phyloP scores from a whole-genome alignment of 2,888 invertebrate species.

The Chalcosyrphus nemorum region DNA sequence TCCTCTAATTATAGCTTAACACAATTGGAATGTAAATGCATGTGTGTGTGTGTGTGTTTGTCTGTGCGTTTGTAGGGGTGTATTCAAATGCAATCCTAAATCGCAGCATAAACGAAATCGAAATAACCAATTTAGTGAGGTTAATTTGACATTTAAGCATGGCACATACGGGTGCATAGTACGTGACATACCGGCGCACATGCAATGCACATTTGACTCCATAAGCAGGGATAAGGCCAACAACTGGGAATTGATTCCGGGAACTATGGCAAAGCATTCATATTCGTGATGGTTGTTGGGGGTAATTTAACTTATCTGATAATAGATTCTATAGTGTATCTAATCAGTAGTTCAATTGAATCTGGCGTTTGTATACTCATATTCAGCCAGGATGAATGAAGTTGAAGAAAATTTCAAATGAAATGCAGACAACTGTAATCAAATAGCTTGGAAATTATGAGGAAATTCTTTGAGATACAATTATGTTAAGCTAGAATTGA shows the following conservation, averaged over 20 bases:
- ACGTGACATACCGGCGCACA: slow-evolving; percentile 38
- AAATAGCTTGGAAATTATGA: too few relatives aligned
- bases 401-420: slow-evolving; percentile 24
- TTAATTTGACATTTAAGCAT: slow-evolving; percentile 60
- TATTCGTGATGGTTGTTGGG: slow-evolving; percentile 44
- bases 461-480: too few relatives aligned
- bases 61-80: neutral
- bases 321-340: slow-evolving; percentile 42
- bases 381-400: neutral
- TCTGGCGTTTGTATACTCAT: too few relatives aligned
- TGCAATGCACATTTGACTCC: slow-evolving; percentile 3
- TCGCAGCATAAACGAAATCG: slow-evolving; percentile 52
- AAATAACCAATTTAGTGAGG: slow-evolving; percentile 65
- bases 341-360: slow-evolving; percentile 43
- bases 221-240: neutral
- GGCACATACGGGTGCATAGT: neutral
- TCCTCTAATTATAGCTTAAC: slow-evolving; percentile 40
- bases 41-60: neutral
- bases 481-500: too few relatives aligned
- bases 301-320: slow-evolving; percentile 53
- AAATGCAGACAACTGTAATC: too few relatives aligned
- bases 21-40: slow-evolving; percentile 36
- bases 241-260: slow-evolving; percentile 53
- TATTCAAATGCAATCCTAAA: slow-evolving; percentile 3
- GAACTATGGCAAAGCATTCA: slow-evolving; percentile 15